Evolutionary conservation across 2,888 invertebrate genomes (phyloP).

Genomic region (Anoplius nigerrimus): DNA sequence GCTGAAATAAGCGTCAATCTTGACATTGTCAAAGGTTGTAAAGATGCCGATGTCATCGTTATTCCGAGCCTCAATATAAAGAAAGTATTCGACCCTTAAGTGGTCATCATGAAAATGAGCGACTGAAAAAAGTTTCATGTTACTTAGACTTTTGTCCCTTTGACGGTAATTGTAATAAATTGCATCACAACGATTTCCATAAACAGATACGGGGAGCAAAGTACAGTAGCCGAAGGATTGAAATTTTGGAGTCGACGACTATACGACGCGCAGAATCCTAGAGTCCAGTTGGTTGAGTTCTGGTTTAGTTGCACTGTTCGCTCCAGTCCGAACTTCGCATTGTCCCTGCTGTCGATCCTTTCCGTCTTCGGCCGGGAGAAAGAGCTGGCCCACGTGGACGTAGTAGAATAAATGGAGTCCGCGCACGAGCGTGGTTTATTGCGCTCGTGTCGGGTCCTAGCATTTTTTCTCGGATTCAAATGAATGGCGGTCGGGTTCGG

Average conservation of each 20-base stretch:
- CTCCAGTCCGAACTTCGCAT: slow-evolving; percentile 57
- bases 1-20: no score
- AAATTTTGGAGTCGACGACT: slow-evolving; percentile 53
- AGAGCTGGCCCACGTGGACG: slow-evolving; percentile 36
- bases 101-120: no score
- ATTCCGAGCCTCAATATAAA: no score
- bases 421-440: slow-evolving; percentile 34
- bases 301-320: slow-evolving; percentile 54
- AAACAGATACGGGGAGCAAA: not conserved
- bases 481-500: slow-evolving; percentile 15
- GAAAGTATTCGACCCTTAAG: no score
- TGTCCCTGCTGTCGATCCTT: slow-evolving; percentile 41
- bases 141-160: no score
- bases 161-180: slow-evolving; percentile 33
- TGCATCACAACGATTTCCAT: no score
- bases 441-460: slow-evolving; percentile 32
- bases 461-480: slow-evolving; percentile 23
- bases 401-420: slow-evolving; percentile 40
- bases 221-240: slow-evolving; percentile 22
- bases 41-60: no score
- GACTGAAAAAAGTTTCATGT: no score
- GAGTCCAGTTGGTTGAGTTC: slow-evolving; percentile 53
- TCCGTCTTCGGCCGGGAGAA: slow-evolving; percentile 18
- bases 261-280: slow-evolving; percentile 48
- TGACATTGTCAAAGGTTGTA: no score